Conservation (phyloP, 2,888 invertebrate genomes). For the Drosophila monieri region DNA sequence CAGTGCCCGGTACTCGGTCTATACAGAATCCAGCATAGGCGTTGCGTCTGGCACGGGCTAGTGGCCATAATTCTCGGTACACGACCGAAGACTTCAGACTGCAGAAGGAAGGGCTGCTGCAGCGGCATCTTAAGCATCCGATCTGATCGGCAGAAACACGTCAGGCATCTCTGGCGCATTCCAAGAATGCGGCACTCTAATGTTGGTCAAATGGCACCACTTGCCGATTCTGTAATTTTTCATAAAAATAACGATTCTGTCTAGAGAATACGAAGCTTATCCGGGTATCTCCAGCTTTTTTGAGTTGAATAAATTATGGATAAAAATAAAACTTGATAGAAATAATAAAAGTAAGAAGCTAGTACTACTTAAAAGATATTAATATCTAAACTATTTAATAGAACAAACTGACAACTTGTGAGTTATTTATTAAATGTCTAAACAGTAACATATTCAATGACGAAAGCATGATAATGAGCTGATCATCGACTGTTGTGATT, state of each 20-base stretch:
- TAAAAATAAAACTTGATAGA: not conserved
- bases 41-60: conserved; percentile 78
- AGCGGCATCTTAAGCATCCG: conserved; percentile 39
- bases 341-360: not conserved
- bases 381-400: no score
- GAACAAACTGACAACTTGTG: not conserved
- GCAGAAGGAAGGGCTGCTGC: conserved; percentile 37
- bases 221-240: conserved; percentile 5
- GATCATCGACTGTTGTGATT: conserved; percentile 35
- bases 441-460: not conserved
- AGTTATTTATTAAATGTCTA: not conserved
- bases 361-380: no score
- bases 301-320: not conserved
- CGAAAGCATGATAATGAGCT: conserved; percentile 25
- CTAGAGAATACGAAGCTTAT: not conserved
- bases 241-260: not conserved
- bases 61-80: conserved; percentile 64
- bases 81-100: conserved; percentile 33
- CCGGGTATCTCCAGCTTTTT: not conserved
- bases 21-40: conserved; percentile 57
- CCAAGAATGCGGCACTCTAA: conserved; percentile 25
- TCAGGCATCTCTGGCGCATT: conserved; percentile 50
- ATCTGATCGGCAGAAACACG: conserved; percentile 58
- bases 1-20: conserved; percentile 34
- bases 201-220: conserved; percentile 5